A percentile compares a stretch with the other conserved stretches of the same genome.
These are phyloP conservation scores for Trichoplusia ni DNA, from an alignment of 1,140 invertebrate genomes.

Conservation along the genomic window DNA sequence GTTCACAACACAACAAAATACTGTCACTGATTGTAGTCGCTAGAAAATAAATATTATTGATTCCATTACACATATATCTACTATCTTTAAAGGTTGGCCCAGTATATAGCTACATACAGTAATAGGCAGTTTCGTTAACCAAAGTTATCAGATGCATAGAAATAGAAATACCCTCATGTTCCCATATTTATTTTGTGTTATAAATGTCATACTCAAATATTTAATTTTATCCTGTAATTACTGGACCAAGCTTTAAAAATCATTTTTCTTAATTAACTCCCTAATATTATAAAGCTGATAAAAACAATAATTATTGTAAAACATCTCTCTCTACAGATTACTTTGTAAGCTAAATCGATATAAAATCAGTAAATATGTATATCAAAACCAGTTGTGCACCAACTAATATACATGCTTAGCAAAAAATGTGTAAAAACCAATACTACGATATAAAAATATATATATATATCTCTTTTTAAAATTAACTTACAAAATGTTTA, in stretches of 20 bases:
- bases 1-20: conserved; percentile 40
- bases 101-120: too few relatives aligned
- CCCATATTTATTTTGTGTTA: too few relatives aligned
- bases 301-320: conserved; percentile 24
- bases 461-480: conserved; percentile 57
- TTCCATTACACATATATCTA: conserved; percentile 3
- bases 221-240: conserved; percentile 1
- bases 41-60: conserved; percentile 11
- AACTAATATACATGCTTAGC: conserved; percentile 48
- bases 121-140: too few relatives aligned
- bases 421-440: conserved; percentile 63
- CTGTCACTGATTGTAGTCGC: conserved; percentile 28
- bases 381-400: conserved; percentile 53
- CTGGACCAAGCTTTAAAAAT: too few relatives aligned
- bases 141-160: too few relatives aligned
- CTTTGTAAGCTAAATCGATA: conserved; percentile 29
- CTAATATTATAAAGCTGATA: conserved; percentile 32
- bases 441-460: conserved; percentile 68
- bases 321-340: conserved; percentile 20
- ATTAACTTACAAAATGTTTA: conserved; percentile 36
- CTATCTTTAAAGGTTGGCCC: too few relatives aligned
- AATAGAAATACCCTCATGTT: too few relatives aligned
- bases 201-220: too few relatives aligned
- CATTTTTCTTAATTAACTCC: neutral
- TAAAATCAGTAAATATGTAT: conserved; percentile 49